Conservation (phyloP, 2,797 vertebrate genomes). For the Phaenicophaeus curvirostris region DNA sequence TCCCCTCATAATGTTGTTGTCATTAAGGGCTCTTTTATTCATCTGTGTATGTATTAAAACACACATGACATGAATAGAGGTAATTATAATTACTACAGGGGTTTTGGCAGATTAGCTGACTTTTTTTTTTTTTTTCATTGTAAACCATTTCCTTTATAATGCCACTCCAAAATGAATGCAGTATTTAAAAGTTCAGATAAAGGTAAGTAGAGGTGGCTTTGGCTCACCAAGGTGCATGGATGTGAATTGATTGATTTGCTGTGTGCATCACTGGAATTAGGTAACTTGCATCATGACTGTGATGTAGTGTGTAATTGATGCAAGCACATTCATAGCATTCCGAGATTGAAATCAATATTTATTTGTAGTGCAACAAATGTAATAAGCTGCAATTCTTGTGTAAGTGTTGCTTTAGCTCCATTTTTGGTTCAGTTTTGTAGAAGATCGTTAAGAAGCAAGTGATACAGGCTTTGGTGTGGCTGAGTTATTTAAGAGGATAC, state of each 20-base stretch:
- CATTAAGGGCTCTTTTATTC: slow-evolving; percentile 78
- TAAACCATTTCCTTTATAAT: slow-evolving; percentile 72
- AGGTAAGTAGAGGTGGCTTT: slow-evolving; percentile 66
- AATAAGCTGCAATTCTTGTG: slow-evolving; percentile 76
- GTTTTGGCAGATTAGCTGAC: slow-evolving; percentile 65
- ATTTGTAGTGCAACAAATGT: slow-evolving; percentile 78
- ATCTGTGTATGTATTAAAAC: slow-evolving; percentile 78
- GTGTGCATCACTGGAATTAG: slow-evolving; percentile 73
- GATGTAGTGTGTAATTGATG: slow-evolving; percentile 81
- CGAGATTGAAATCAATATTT: slow-evolving; percentile 83
- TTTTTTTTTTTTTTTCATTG: slow-evolving; percentile 67
- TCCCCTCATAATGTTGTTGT: slow-evolving; percentile 80
- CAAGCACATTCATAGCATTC: slow-evolving; percentile 77
- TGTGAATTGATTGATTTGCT: slow-evolving; percentile 77
- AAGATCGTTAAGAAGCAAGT: slow-evolving; percentile 64
- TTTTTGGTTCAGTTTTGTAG: slow-evolving; percentile 53
- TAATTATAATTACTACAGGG: slow-evolving; percentile 76
- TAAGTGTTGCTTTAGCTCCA: slow-evolving; percentile 61
- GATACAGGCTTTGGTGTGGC: slow-evolving; percentile 36
- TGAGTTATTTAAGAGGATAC: slow-evolving; percentile 54
- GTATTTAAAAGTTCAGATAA: slow-evolving; percentile 77
- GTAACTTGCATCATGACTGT: slow-evolving; percentile 76
- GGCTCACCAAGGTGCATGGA: slow-evolving; percentile 67
- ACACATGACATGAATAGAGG: slow-evolving; percentile 74
- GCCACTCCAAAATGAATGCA: slow-evolving; percentile 63